phyloP scores from a whole-genome alignment of 2,113 vertebrate species.

The Orycteropus afer region DNA sequence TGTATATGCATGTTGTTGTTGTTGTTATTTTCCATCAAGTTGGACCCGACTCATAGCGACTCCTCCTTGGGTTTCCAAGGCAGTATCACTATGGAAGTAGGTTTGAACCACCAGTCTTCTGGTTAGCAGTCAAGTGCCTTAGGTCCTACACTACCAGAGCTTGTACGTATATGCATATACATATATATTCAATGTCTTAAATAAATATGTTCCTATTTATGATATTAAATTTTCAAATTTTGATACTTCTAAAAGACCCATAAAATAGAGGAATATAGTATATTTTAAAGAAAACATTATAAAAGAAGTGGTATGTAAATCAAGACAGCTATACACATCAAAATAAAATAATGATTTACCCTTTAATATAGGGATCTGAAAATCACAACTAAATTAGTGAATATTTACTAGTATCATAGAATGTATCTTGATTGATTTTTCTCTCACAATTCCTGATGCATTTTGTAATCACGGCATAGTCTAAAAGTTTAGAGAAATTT shows the following conservation, averaged over 20 bases:
- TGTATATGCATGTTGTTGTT: too few relatives aligned
- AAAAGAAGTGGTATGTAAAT: conserved; percentile 4
- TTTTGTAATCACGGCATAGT: background rate
- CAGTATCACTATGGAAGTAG: too few relatives aligned
- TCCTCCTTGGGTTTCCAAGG: too few relatives aligned
- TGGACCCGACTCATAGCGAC: too few relatives aligned
- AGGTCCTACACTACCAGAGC: too few relatives aligned
- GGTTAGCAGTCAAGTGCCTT: too few relatives aligned
- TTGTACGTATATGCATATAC: rapidly evolving
- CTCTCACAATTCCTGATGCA: background rate
- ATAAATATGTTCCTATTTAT: background rate
- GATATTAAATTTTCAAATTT: background rate
- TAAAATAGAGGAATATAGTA: background rate
- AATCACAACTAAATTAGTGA: background rate
- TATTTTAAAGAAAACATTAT: conserved; percentile 34
- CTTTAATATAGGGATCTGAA: conserved; percentile 20
- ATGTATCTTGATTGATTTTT: background rate
- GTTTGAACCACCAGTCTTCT: too few relatives aligned
- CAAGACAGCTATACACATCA: background rate
- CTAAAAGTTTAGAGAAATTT: background rate
- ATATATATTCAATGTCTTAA: background rate
- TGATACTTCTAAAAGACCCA: background rate
- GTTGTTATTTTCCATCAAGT: too few relatives aligned
- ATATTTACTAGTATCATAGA: conserved; percentile 16
- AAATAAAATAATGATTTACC: conserved; percentile 47